Conservation (phyloP, 1,140 invertebrate species). For the Planococcus citri region DNA sequence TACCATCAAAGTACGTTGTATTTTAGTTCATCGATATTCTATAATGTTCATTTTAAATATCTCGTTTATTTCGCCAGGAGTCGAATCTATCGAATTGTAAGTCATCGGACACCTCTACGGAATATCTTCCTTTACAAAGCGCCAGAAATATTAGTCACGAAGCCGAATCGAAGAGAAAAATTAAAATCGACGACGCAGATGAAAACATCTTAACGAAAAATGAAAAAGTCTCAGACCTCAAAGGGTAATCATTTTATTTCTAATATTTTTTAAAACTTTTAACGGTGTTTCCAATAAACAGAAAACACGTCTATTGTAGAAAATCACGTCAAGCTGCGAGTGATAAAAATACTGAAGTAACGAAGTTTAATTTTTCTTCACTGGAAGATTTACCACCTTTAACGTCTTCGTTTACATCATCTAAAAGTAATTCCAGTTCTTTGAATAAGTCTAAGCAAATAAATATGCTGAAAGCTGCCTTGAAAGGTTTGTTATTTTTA, state of each 20-base stretch:
- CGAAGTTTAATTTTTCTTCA: constrained; percentile 32
- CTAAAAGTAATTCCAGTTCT: constrained; percentile 35
- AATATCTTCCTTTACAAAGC: constrained; percentile 1
- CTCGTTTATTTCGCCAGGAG: too few relatives aligned
- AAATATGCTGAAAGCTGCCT: constrained; percentile 28
- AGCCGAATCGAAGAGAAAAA: neutral
- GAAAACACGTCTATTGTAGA: neutral
- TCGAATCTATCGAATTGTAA: neutral
- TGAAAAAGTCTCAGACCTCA: neutral
- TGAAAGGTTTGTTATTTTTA: neutral
- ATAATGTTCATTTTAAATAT: too few relatives aligned
- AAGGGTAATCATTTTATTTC: neutral
- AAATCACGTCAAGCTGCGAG: neutral
- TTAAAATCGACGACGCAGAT: neutral
- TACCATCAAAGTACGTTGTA: too few relatives aligned
- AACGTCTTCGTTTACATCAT: constrained; percentile 34
- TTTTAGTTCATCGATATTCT: too few relatives aligned
- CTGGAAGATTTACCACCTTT: constrained; percentile 34
- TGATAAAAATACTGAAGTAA: neutral
- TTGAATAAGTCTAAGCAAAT: constrained; percentile 37
- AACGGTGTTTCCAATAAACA: too few relatives aligned
- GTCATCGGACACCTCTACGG: constrained; percentile 1
- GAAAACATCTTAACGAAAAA: neutral
- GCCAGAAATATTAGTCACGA: neutral
- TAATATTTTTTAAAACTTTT: too few relatives aligned